These are phyloP conservation scores for Amphiura filiformis DNA, from an alignment of 35 echinoderm and acorn worm genomes.

Conservation along the genomic window DNA sequence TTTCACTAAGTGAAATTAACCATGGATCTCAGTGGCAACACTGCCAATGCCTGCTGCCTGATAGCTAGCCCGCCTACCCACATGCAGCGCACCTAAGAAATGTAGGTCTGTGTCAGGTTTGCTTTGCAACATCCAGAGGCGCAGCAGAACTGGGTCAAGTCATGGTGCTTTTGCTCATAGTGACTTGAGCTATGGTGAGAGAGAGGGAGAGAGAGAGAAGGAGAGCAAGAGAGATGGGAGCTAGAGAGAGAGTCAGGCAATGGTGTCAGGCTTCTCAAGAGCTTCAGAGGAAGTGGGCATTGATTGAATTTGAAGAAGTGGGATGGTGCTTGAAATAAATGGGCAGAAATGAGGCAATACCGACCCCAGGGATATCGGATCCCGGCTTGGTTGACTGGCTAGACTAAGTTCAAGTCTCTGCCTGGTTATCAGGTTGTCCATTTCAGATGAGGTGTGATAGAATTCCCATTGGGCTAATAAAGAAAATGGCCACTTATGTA, in stretches of 20 bases:
- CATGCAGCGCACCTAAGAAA: neutral
- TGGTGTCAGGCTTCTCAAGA: slow-evolving; percentile 3
- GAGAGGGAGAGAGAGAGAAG: too few species aligned
- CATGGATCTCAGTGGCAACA: neutral
- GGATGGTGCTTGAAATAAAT: slow-evolving; percentile 12
- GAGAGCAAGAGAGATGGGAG: neutral
- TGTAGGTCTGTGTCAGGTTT: slow-evolving; percentile 4
- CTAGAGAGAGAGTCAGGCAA: neutral
- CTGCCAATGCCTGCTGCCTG: neutral
- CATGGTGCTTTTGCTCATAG: neutral
- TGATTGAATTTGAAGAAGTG: slow-evolving; percentile 9
- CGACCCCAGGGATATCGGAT: neutral
- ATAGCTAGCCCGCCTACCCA: neutral
- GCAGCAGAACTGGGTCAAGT: slow-evolving; percentile 2
- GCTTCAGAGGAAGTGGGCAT: slow-evolving; percentile 2
- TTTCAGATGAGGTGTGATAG: too few species aligned
- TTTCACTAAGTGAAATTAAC: neutral
- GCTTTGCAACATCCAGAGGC: slow-evolving; percentile 1
- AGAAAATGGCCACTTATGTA: too few species aligned
- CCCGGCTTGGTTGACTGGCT: neutral
- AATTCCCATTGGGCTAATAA: too few species aligned
- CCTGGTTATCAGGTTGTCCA: too few species aligned
- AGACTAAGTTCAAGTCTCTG: slow-evolving; percentile 4
- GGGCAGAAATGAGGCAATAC: slow-evolving; percentile 13
- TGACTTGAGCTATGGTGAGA: too few species aligned